Evolutionary conservation across 2,113 vertebrate genomes (phyloP), one percentile per base, ranked within the genome.

Genomic region (Anser cygnoides): DNA sequence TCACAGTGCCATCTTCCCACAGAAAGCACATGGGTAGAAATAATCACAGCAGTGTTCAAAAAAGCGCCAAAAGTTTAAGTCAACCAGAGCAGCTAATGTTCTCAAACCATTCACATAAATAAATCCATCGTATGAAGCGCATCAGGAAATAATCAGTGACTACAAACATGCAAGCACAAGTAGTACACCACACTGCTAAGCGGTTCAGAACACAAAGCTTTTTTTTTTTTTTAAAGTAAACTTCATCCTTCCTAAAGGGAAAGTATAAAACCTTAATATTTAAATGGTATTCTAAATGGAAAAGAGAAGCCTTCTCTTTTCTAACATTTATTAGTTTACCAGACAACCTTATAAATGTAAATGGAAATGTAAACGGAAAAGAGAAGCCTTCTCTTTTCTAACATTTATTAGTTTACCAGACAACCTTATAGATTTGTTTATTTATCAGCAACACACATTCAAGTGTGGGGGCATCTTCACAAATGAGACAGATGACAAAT

Each of bases 81-180:
- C 77, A 97, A 95, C 93, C 94, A 97, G 79, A 96, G 96, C 93
- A 95, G 84, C 52, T 92, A 26, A 93, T 21, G 49, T 71, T 89
- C 75, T 91, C 91, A 97, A 95, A 95, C 74, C 95, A 96, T 84
- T 93, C 90, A 92, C 92, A 95, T 95, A 79, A 97, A 97, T 84
- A 94, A 54, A 77, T 81, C 93, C 76, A 90, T 74, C 37, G 61
- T 59, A 90, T 91, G 88, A 92, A 95, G 90, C 21, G 2, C 83
- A 74, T 88, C 95, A 97, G 94, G 91, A 96, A 95, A 87, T 86
- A 71, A 94, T 84, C 96, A 95, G 91, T 93, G 93, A 95, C 95
- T 63, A 63, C 67, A 92, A 96, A 96, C 97, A 80, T 94, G 94
- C 94, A 97, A 96, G 95, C 66, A 97, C 89, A 96, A 70, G 90